Evolutionary conservation across 1,140 invertebrate genomes (phyloP), one percentile per base, ranked within the genome.

Genomic region (Aphelenchoides fujianensis): DNA sequence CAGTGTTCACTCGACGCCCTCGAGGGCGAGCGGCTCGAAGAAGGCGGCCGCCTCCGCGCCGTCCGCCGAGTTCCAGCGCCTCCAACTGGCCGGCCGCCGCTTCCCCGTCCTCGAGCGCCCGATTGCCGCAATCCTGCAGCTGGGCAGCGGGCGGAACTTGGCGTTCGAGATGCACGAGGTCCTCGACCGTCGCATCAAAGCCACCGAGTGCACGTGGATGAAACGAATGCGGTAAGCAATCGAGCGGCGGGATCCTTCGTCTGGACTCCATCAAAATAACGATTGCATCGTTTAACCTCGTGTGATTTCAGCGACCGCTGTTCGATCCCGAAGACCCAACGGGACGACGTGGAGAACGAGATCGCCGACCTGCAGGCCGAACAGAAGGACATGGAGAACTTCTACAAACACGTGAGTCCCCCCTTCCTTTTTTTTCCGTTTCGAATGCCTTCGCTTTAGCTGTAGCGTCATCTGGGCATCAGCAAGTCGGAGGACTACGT

Each of bases 81-180:
- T 48, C 12, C 12, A 48, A 12, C 23, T 48, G 23, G 41, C 41
- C 23, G 41, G 12, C 23, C 41, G 41, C 23, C 41, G 41, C 23
- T 48, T 48, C 23, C 12, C 41, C 12, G 12, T 23, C 41, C 23
- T 48, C 12, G 23, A 48, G 23, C 41, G 31, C 36, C 36, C 27
- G 70, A 72, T 55, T 53, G 66, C 30, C 30, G 19, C 19, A 16
- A 70, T 34, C 23, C 34, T 3, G 23, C 19, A 64, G 31, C 64
- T 48, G 41, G 12, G 12, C 12, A 48, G 41, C 23, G 41, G 41
- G 12, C 12, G 23, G 41, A 48, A 48, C 23, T 23, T 48, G 12
- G 41, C 23, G 12, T 48, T 48, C 41, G 41, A 48, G 41, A 16
- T 48, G 12, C 41, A 16, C 12, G 41, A 48, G 41, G 23, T 48